phyloP scores from a whole-genome alignment of 2,888 invertebrate genomes.

The Phania funesta region DNA sequence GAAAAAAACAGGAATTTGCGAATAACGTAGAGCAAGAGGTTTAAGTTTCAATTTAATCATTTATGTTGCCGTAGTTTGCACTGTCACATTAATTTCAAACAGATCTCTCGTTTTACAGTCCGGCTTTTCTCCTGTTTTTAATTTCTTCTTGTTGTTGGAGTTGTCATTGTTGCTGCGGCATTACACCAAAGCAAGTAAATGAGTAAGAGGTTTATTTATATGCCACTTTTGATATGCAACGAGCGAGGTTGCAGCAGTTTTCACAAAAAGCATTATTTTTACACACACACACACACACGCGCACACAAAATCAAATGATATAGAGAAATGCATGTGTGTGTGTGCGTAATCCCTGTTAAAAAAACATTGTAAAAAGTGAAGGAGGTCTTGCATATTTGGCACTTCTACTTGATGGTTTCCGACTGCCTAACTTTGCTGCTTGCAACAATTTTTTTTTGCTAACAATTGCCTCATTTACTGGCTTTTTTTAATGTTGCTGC shows the following conservation, averaged over 20 bases:
- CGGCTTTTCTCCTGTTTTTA: background rate
- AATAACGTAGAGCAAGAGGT: constrained; percentile 6
- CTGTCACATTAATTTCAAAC: constrained; percentile 64
- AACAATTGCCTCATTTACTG: constrained; percentile 57
- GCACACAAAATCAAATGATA: background rate
- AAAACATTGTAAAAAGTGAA: constrained; percentile 42
- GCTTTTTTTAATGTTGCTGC: constrained; percentile 32
- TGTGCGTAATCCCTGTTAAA: constrained; percentile 6
- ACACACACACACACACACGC: background rate
- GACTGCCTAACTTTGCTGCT: constrained; percentile 31
- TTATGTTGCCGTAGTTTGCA: constrained; percentile 32
- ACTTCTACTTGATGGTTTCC: constrained; percentile 43
- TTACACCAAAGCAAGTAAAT: constrained; percentile 26
- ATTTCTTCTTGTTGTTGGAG: constrained; percentile 15
- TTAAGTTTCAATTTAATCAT: constrained; percentile 46
- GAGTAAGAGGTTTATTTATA: constrained; percentile 46
- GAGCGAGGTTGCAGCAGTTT: constrained; percentile 11
- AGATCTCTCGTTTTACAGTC: constrained; percentile 38
- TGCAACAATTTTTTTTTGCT: constrained; percentile 52
- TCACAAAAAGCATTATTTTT: background rate
- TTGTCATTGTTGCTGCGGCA: constrained; percentile 14
- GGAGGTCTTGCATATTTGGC: constrained; percentile 60
- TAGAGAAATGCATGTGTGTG: background rate
- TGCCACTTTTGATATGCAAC: constrained; percentile 39
- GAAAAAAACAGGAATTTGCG: background rate